phyloP scores from a whole-genome alignment of 2,888 invertebrate species.

The Xanthia togata region DNA sequence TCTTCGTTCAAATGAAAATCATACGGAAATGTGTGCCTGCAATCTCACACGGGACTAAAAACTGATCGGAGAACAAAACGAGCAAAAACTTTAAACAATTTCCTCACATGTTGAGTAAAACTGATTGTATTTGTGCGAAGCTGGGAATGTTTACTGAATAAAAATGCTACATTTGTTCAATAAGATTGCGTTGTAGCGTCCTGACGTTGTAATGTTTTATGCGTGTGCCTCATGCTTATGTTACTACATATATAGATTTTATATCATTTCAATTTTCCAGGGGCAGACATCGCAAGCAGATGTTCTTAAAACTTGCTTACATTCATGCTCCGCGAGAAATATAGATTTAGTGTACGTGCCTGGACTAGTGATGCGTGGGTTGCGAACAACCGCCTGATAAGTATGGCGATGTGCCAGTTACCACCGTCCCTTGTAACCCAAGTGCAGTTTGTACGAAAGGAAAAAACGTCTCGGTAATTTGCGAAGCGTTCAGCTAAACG shows the following conservation, averaged over 20 bases:
- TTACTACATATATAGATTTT: slow-evolving; percentile 29
- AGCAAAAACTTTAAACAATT: slow-evolving; percentile 54
- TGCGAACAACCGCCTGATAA: slow-evolving; percentile 54
- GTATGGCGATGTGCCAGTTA: slow-evolving; percentile 62
- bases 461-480: slow-evolving; percentile 59
- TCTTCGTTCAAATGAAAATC: slow-evolving; percentile 46
- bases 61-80: slow-evolving; percentile 21
- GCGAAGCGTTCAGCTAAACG: slow-evolving; percentile 48
- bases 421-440: slow-evolving; percentile 43
- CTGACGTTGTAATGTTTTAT: slow-evolving; percentile 36
- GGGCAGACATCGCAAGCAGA: slow-evolving; percentile 67
- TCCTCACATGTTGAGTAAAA: slow-evolving; percentile 37
- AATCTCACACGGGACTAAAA: slow-evolving; percentile 35
- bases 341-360: slow-evolving; percentile 75
- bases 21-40: slow-evolving; percentile 24
- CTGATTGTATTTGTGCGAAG: slow-evolving; percentile 40
- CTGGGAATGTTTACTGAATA: slow-evolving; percentile 41
- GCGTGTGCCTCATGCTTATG: slow-evolving; percentile 21
- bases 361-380: slow-evolving; percentile 59
- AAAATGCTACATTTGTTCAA: slow-evolving; percentile 46
- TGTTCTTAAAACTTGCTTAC: slow-evolving; percentile 74
- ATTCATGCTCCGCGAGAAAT: slow-evolving; percentile 70
- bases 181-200: slow-evolving; percentile 26
- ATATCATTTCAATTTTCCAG: slow-evolving; percentile 62
- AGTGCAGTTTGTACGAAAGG: slow-evolving; percentile 58